phyloP scores from a whole-genome alignment of 2,888 invertebrate genomes.

The Andricus curvator region DNA sequence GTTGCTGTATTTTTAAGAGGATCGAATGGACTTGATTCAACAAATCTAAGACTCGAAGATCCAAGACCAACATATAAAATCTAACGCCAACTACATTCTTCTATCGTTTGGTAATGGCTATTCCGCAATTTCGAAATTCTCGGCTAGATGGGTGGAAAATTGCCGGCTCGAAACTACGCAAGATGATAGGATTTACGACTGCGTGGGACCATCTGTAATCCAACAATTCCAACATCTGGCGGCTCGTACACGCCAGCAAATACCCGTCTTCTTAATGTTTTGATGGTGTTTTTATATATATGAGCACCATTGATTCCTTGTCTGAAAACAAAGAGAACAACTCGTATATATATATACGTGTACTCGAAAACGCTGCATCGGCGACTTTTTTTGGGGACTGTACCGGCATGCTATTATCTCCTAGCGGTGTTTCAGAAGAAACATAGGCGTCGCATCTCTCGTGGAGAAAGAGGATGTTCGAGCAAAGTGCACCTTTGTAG shows the following conservation, averaged over 20 bases:
- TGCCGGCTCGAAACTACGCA: constrained; percentile 42
- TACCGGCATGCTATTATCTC: constrained; percentile 72
- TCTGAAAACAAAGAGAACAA: constrained; percentile 35
- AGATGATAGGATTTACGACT: constrained; percentile 48
- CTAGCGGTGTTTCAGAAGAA: constrained; percentile 75
- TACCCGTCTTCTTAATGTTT: constrained; percentile 42
- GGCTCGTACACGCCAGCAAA: constrained; percentile 45
- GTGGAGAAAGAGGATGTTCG: constrained; percentile 60
- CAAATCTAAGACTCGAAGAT: background rate
- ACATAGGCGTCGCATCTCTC: constrained; percentile 69
- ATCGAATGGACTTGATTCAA: background rate
- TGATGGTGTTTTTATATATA: constrained; percentile 50
- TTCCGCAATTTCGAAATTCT: constrained; percentile 47
- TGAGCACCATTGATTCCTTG: constrained; percentile 52
- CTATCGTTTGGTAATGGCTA: constrained; percentile 42
- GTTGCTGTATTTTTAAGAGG: constrained; percentile 16
- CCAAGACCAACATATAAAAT: background rate
- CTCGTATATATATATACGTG: constrained; percentile 6
- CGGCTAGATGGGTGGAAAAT: constrained; percentile 38
- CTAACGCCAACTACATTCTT: background rate
- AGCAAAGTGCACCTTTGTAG: constrained; percentile 52
- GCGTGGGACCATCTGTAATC: constrained; percentile 44
- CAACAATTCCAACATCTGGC: constrained; percentile 50
- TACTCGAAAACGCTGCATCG: constrained; percentile 27
- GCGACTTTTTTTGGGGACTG: constrained; percentile 60